These are phyloP conservation scores for Alexandromys oeconomus DNA, from an alignment of 2,797 vertebrate species.

Conservation along the genomic window DNA sequence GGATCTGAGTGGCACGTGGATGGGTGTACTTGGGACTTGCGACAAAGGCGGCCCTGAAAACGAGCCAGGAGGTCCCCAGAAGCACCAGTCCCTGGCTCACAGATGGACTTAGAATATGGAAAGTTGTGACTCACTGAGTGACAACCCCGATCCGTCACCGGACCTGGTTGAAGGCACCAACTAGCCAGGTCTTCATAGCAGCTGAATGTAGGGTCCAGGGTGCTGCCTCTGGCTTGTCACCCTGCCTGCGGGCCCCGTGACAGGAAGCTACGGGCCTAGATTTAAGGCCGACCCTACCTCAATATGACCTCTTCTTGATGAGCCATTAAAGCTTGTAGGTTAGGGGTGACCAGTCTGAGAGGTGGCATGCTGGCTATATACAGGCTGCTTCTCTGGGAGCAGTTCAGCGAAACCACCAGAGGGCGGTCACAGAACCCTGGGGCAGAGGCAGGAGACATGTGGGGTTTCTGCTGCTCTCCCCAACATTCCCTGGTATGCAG, in stretches of 20 bases:
- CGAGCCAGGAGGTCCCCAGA: background rate
- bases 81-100: background rate
- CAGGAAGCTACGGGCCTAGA: background rate
- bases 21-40: rapidly evolving
- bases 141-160: rapidly evolving
- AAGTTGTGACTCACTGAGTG: rapidly evolving
- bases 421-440: background rate
- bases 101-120: background rate
- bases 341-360: background rate
- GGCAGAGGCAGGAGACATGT: background rate
- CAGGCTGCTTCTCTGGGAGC: background rate
- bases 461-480: background rate
- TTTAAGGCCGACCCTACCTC: background rate
- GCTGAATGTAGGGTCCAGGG: background rate
- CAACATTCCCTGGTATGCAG: background rate
- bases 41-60: background rate
- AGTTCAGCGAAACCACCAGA: rapidly evolving
- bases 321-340: background rate
- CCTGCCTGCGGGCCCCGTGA: no score
- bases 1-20: no score
- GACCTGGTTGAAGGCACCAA: background rate
- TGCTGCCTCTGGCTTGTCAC: background rate
- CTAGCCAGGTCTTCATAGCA: background rate
- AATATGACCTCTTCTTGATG: background rate
- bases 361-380: background rate